These are phyloP conservation scores for Acanthococcus lagerstroemiae DNA, from an alignment of 2,888 invertebrate species.

Conservation along the genomic window DNA sequence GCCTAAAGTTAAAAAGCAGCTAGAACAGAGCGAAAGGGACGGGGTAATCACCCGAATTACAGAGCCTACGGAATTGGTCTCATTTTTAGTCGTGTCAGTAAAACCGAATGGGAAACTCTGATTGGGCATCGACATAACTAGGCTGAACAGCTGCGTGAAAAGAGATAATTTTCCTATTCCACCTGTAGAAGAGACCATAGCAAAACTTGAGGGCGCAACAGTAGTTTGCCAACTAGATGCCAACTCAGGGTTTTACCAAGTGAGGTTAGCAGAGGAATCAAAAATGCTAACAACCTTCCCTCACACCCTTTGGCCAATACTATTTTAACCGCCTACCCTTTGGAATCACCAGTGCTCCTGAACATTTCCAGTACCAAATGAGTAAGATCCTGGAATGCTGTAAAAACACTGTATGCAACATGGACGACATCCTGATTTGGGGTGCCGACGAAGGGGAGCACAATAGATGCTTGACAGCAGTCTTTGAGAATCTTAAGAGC, in stretches of 20 bases:
- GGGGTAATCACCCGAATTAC: not conserved
- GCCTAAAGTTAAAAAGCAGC: not conserved
- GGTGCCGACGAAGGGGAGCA: slow-evolving; percentile 36
- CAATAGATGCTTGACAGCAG: slow-evolving; percentile 31
- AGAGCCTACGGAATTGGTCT: slow-evolving; percentile 39
- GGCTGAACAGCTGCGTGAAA: slow-evolving; percentile 38
- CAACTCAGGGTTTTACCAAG: slow-evolving; percentile 36
- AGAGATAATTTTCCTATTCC: slow-evolving; percentile 37
- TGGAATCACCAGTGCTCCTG: slow-evolving; percentile 37
- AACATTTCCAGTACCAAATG: slow-evolving; percentile 37
- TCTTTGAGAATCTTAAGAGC: slow-evolving; percentile 14
- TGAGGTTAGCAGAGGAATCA: slow-evolving; percentile 36
- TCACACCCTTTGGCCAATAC: slow-evolving; percentile 38
- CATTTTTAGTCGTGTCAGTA: slow-evolving; percentile 39
- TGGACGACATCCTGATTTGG: slow-evolving; percentile 38
- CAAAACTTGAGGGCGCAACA: slow-evolving; percentile 34
- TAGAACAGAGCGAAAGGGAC: not conserved
- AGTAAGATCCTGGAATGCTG: slow-evolving; percentile 30
- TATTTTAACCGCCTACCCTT: slow-evolving; percentile 38
- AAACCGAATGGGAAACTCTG: slow-evolving; percentile 39
- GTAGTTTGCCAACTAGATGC: slow-evolving; percentile 32
- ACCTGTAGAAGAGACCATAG: slow-evolving; percentile 38
- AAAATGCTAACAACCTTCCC: slow-evolving; percentile 37
- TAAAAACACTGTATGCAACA: slow-evolving; percentile 36
- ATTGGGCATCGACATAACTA: slow-evolving; percentile 39